A percentile compares a stretch with the other conserved stretches of the same genome.
These are phyloP conservation scores for Chlorops oryzae DNA, from an alignment of 1,140 invertebrate species.

Conservation along the genomic window DNA sequence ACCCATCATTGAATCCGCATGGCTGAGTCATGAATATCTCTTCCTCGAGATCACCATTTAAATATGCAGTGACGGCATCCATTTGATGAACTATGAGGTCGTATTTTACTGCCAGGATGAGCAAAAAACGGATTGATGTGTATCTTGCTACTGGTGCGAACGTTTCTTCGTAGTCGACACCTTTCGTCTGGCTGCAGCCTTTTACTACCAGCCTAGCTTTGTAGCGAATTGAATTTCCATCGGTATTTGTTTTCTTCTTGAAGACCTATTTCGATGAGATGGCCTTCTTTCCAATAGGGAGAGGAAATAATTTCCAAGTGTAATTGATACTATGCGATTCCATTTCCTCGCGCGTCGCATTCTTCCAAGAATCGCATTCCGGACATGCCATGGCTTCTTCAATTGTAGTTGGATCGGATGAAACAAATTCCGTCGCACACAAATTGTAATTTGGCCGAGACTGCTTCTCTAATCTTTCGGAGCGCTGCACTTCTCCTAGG, in stretches of 20 bases:
- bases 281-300: too few species aligned
- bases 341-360: conserved; percentile 1
- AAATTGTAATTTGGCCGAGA: neutral
- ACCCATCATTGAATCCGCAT: conserved; percentile 19
- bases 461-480: too few species aligned
- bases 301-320: too few species aligned
- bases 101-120: conserved; percentile 16
- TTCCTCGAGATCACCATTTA: conserved; percentile 46
- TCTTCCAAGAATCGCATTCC: neutral
- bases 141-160: neutral
- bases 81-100: conserved; percentile 32
- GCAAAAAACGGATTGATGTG: conserved; percentile 1
- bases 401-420: conserved; percentile 1
- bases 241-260: too few species aligned
- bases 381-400: conserved; percentile 1
- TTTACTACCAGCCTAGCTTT: conserved; percentile 3
- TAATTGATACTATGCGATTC: neutral
- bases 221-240: conserved; percentile 2
- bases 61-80: conserved; percentile 44
- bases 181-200: conserved; percentile 8
- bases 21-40: conserved; percentile 47
- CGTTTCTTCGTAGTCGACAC: conserved; percentile 2
- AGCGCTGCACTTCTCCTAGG: too few species aligned
- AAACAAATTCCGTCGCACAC: conserved; percentile 1
- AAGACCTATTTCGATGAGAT: too few species aligned